Base-by-base conservation (phyloP, 2,888 invertebrate species). In the Agrochola circellaris region DNA sequence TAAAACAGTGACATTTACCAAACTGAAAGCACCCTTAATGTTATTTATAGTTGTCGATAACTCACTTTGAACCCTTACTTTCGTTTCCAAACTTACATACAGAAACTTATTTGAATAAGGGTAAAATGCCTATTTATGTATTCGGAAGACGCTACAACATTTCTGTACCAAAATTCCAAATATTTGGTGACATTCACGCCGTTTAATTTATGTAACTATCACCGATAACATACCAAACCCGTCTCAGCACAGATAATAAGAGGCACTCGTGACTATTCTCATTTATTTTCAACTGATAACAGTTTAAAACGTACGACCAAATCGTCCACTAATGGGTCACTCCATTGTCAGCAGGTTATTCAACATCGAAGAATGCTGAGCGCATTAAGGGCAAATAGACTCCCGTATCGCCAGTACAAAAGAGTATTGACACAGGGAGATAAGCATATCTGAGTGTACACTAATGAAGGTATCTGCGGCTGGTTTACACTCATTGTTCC, bases 381-480 rank as follows among this genome's bases (percentile, higher is more conserved):
- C 92, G 92, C 95, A 95, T 96, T 96, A 95, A 93, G 94, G 94
- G 94, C 93, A 95, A 95, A 96, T 93, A 95, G 95, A 93, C 94
- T 95, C 92, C 94, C 94, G 93, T 96, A 96, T 96, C 96, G 94
- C 88, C 90, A 91, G 93, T 94, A 96, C 96, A 96, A 96, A 96
- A 95, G 96, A 95, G 94, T 96, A 96, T 96, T 96, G 96, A 96
- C 96, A 95, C 90, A 91, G 76, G 90, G 88, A 94, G 96, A 96
- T 96, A 96, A 96, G 94, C 94, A 88, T 96, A 96, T 96, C 96
- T 93, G 91, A 91, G 91, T 94, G 91, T 93, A 93, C 92, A 94
- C 93, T 94, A 94, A 95, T 95, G 94, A 94, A 92, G 87, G 92
- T 94, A 93, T 94, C 93, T 93, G 92, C 87, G 93, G 90, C 92